phyloP scores from a whole-genome alignment of 2,113 vertebrate species.

The Myocastor coypus region DNA sequence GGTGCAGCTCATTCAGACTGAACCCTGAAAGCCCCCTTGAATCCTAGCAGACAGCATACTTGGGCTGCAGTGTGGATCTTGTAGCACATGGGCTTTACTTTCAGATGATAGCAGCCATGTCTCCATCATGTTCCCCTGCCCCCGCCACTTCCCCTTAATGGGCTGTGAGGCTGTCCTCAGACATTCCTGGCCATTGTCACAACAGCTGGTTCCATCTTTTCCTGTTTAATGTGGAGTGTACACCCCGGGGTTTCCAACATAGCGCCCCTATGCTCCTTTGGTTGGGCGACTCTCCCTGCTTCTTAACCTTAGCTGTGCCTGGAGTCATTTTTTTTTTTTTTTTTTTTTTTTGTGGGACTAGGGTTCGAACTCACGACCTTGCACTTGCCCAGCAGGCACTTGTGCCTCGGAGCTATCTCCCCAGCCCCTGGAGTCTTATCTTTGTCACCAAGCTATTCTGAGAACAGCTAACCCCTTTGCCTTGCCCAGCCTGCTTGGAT shows the following conservation, averaged over 20 bases:
- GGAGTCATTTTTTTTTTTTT: too few relatives aligned
- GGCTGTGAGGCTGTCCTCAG: background rate
- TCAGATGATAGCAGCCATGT: background rate
- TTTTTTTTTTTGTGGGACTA: too few relatives aligned
- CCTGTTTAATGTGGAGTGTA: background rate
- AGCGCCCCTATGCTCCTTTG: background rate
- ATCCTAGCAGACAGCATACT: background rate
- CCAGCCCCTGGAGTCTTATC: background rate
- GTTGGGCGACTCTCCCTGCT: background rate
- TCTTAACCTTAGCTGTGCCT: background rate
- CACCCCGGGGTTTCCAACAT: background rate
- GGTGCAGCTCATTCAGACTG: background rate
- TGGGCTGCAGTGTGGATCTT: background rate
- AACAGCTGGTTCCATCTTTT: slow-evolving; percentile 60
- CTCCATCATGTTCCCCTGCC: background rate
- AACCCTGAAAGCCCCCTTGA: too few relatives aligned
- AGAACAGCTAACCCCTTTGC: background rate
- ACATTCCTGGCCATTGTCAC: background rate
- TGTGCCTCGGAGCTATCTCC: too few relatives aligned
- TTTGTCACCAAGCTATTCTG: background rate
- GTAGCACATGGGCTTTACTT: background rate
- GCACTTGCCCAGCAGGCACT: too few relatives aligned
- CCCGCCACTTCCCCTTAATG: background rate
- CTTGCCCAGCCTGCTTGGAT: background rate
- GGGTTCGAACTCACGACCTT: too few relatives aligned